Evolutionary conservation across 2,888 invertebrate species (phyloP).

Genomic region (Athalia circularis): DNA sequence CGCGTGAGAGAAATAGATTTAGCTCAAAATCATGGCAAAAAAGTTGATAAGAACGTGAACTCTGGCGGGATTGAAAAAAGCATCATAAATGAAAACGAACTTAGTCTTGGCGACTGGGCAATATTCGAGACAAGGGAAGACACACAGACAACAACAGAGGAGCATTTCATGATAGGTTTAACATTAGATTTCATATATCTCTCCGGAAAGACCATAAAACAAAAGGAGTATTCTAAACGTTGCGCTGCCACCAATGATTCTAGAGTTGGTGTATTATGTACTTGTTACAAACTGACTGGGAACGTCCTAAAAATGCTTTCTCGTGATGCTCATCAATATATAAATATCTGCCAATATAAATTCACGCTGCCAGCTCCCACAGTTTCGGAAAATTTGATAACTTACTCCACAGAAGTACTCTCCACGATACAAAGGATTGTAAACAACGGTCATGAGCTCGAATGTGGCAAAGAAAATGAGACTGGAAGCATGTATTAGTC

Average conservation of each 20-base stretch:
- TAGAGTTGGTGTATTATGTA: slow-evolving; percentile 31
- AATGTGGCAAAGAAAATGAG: slow-evolving; percentile 12
- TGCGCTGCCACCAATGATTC: neutral
- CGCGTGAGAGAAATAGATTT: slow-evolving; percentile 38
- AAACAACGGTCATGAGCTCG: slow-evolving; percentile 9
- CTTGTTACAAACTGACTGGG: slow-evolving; percentile 16
- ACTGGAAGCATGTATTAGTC: neutral
- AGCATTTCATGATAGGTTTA: slow-evolving; percentile 12
- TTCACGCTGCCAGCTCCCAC: slow-evolving; percentile 17
- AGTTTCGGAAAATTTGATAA: neutral
- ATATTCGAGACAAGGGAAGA: slow-evolving; percentile 43
- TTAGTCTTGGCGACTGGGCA: slow-evolving; percentile 45
- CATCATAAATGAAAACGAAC: slow-evolving; percentile 39
- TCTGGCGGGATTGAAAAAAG: neutral
- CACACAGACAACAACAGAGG: neutral
- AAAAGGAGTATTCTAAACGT: slow-evolving; percentile 26
- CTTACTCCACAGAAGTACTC: neutral
- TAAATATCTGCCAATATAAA: slow-evolving; percentile 20
- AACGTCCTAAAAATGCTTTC: slow-evolving; percentile 3
- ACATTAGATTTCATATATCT: slow-evolving; percentile 5
- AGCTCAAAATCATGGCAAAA: neutral
- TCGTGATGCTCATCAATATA: slow-evolving; percentile 1
- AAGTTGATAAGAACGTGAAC: neutral
- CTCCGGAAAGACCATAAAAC: neutral
- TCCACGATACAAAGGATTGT: slow-evolving; percentile 14